These are phyloP conservation scores for Caenorhabditis uteleia DNA, from an alignment of 2,888 invertebrate species.

Conservation along the genomic window DNA sequence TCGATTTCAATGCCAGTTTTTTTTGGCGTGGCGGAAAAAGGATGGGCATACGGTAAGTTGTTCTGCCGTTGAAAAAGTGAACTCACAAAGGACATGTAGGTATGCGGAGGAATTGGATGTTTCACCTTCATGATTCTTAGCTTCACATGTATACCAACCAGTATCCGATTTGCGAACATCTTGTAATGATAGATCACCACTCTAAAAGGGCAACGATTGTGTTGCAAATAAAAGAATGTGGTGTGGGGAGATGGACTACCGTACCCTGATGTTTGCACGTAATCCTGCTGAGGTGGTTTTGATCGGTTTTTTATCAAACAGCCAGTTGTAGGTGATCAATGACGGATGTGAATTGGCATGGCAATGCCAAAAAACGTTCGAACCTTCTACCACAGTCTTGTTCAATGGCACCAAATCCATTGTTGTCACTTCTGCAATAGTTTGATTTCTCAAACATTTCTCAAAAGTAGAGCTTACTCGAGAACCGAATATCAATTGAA, in stretches of 20 bases:
- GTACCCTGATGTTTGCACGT: conserved; percentile 55
- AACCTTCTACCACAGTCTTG: conserved; percentile 63
- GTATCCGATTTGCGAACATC: conserved; percentile 57
- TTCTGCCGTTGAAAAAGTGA: no score
- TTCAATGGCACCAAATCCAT: conserved; percentile 55
- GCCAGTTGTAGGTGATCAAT: conserved; percentile 60
- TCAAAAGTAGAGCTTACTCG: conserved; percentile 44
- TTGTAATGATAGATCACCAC: conserved; percentile 61
- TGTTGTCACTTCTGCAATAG: conserved; percentile 41
- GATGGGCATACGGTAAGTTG: no score
- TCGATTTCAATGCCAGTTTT: no score
- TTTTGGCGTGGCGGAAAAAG: no score
- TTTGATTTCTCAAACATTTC: background rate
- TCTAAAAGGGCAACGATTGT: conserved; percentile 54
- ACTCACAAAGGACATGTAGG: conserved; percentile 65
- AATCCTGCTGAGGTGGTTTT: conserved; percentile 58
- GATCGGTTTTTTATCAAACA: conserved; percentile 52
- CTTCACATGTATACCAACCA: conserved; percentile 66
- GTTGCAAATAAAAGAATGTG: no score
- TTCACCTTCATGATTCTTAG: conserved; percentile 53
- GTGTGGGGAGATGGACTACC: conserved; percentile 3
- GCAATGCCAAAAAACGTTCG: conserved; percentile 65
- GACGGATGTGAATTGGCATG: conserved; percentile 60
- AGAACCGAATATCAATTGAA: conserved; percentile 48
- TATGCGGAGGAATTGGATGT: conserved; percentile 51